Evolutionary conservation across 2,797 vertebrate genomes (phyloP).

Genomic region (Cyclopterus lumpus): DNA sequence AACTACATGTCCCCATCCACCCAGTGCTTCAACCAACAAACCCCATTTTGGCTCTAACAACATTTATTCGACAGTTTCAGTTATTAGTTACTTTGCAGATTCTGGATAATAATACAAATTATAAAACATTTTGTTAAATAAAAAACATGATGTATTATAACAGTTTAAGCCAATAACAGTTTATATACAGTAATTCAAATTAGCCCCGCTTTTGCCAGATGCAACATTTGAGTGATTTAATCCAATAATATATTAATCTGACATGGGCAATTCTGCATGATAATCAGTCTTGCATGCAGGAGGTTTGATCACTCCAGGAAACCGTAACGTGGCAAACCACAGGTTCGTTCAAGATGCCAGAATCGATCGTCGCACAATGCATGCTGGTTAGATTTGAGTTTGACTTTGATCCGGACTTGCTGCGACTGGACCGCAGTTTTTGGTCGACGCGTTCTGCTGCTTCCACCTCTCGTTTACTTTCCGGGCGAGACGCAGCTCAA

Average conservation of each 20-base stretch:
- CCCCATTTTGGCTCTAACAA: no score
- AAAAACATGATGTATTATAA: neutral
- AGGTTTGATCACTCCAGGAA: conserved; percentile 27
- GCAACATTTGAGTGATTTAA: neutral
- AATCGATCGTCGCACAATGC: no score
- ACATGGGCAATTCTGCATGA: neutral
- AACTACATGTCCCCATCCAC: no score
- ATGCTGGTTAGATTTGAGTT: no score
- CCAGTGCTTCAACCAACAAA: no score
- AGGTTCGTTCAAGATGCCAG: no score
- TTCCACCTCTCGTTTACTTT: no score
- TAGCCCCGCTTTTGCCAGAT: neutral
- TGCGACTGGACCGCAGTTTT: no score
- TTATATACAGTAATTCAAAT: neutral
- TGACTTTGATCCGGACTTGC: no score
- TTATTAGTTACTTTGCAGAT: neutral
- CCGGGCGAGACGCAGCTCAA: no score
- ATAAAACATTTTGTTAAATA: neutral
- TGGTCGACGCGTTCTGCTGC: no score
- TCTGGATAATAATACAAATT: neutral
- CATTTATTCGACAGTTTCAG: neutral
- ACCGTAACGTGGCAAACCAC: neutral
- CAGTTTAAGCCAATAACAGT: neutral
- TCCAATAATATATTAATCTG: neutral
- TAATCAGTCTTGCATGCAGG: neutral